A percentile compares a stretch with the other conserved stretches of the same genome.
Evolutionary conservation across 2,888 invertebrate genomes (phyloP).

Genomic region (Dermolepida albohirtum): DNA sequence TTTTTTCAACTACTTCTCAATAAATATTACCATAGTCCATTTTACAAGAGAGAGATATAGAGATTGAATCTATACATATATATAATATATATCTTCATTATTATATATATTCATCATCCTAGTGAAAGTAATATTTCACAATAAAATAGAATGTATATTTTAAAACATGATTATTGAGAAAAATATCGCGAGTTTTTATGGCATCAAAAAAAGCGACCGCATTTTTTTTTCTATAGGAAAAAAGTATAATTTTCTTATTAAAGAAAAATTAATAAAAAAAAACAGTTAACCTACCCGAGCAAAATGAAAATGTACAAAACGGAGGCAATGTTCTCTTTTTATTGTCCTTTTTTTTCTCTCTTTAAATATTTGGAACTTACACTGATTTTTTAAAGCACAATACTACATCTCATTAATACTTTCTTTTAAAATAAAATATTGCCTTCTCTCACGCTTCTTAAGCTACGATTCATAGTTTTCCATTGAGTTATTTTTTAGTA

Average conservation of each 20-base stretch:
- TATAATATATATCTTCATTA: slow-evolving; percentile 7
- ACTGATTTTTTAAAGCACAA: slow-evolving; percentile 18
- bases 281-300: slow-evolving; percentile 15
- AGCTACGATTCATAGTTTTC: slow-evolving; percentile 17
- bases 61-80: slow-evolving; percentile 4
- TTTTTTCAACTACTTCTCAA: slow-evolving; percentile 41
- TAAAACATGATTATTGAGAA: slow-evolving; percentile 26
- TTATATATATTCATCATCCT: slow-evolving; percentile 36
- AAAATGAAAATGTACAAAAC: slow-evolving; percentile 10
- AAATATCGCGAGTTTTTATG: slow-evolving; percentile 43
- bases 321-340: slow-evolving; percentile 12
- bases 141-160: slow-evolving; percentile 18
- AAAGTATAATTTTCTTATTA: neutral
- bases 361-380: slow-evolving; percentile 27
- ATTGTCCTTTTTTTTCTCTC: slow-evolving; percentile 24
- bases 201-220: slow-evolving; percentile 49
- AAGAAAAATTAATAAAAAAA: slow-evolving; percentile 5
- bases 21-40: slow-evolving; percentile 38
- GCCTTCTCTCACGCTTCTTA: slow-evolving; percentile 15
- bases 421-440: slow-evolving; percentile 23
- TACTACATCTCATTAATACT: slow-evolving; percentile 17
- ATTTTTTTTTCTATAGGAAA: neutral
- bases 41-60: slow-evolving; percentile 4
- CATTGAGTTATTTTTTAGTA: slow-evolving; percentile 12
- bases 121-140: slow-evolving; percentile 49